These are phyloP conservation scores for Capromys pilorides DNA, from an alignment of 2,797 vertebrate species.

Conservation along the genomic window DNA sequence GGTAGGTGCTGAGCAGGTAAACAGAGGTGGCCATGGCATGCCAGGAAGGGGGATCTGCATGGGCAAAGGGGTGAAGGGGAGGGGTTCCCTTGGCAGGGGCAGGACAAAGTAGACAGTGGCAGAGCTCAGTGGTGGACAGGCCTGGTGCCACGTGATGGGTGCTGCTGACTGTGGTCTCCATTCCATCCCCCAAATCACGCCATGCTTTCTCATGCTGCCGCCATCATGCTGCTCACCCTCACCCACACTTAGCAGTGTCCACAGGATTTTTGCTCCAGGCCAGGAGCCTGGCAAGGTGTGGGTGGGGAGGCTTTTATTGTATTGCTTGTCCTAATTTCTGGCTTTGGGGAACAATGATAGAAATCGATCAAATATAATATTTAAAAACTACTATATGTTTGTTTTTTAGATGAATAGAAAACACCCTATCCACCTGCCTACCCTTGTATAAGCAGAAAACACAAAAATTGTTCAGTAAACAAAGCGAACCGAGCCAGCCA, in stretches of 20 bases:
- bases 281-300: background rate
- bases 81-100: background rate
- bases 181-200: conserved; percentile 5
- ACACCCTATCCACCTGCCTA: conserved; percentile 12
- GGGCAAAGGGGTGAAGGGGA: background rate
- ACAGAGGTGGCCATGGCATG: background rate
- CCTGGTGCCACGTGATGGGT: background rate
- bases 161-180: conserved; percentile 29
- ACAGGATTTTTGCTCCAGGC: background rate
- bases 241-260: background rate
- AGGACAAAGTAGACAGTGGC: background rate
- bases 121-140: background rate
- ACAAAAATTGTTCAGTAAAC: background rate
- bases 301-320: background rate
- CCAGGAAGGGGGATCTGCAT: conserved; percentile 25
- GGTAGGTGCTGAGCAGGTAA: conserved; percentile 38
- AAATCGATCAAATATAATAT: background rate
- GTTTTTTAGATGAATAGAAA: conserved; percentile 57
- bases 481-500: background rate
- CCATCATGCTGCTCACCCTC: conserved; percentile 32
- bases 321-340: background rate
- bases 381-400: conserved; percentile 5
- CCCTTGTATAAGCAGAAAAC: conserved; percentile 42
- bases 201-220: conserved; percentile 41
- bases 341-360: background rate